These are phyloP conservation scores for Rhinopithecus roxellana DNA, from an alignment of 2,113 vertebrate species.

Conservation along the genomic window DNA sequence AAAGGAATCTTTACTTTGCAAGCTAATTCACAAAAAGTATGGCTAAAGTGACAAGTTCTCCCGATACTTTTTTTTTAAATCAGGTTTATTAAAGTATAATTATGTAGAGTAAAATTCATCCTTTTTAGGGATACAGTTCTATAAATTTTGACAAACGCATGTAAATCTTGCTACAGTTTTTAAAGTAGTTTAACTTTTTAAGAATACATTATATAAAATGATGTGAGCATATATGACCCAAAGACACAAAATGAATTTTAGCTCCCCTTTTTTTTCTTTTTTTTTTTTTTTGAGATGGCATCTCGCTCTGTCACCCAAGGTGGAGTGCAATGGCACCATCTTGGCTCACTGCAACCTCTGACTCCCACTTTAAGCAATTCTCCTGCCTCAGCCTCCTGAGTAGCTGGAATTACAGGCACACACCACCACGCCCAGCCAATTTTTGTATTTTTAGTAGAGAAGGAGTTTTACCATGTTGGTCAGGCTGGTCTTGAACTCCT, in stretches of 20 bases:
- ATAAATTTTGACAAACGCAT: background rate
- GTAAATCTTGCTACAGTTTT: background rate
- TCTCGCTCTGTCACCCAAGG: no score
- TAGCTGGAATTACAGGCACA: no score
- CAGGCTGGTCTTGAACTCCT: no score
- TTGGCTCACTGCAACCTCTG: no score
- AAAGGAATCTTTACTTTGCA: background rate
- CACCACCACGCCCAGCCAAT: no score
- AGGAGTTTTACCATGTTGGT: no score
- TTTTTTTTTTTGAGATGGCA: no score
- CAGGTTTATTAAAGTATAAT: background rate
- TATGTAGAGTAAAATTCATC: background rate
- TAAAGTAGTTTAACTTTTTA: constrained; percentile 14
- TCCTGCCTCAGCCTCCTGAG: no score
- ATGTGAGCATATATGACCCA: background rate
- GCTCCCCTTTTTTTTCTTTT: background rate
- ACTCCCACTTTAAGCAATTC: no score
- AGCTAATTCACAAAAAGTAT: constrained; percentile 8
- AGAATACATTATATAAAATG: background rate
- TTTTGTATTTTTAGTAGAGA: no score
- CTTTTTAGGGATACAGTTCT: background rate
- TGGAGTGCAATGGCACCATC: no score
- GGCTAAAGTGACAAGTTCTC: background rate
- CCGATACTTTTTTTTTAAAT: background rate
- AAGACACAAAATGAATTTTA: constrained; percentile 46